Conservation (phyloP, 2,797 vertebrate species). For the Bovichtus variegatus region DNA sequence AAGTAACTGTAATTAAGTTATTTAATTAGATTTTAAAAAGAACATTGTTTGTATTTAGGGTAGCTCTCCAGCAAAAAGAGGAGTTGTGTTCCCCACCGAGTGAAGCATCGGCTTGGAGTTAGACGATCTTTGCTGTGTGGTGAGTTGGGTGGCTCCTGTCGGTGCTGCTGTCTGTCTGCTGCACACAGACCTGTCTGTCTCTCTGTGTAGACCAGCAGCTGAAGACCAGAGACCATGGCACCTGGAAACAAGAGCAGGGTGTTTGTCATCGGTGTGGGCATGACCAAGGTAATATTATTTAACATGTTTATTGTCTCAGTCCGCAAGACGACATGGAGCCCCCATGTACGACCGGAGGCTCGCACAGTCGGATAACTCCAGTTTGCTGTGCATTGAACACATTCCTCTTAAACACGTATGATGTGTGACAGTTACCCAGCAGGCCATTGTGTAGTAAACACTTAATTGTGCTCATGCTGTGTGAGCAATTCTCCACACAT, state of each 20-base stretch:
- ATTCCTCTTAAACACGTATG: background rate
- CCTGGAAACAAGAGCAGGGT: slow-evolving; percentile 81
- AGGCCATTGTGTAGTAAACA: background rate
- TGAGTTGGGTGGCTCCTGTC: too few relatives aligned
- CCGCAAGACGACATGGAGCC: background rate
- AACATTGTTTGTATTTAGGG: background rate
- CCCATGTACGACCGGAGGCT: slow-evolving; percentile 4
- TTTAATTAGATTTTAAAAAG: background rate
- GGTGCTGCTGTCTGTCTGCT: background rate
- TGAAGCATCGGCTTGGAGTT: fast-evolving
- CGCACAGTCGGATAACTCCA: slow-evolving; percentile 31
- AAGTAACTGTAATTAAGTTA: background rate
- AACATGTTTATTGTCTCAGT: background rate
- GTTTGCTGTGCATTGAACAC: background rate
- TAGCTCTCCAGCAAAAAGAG: background rate
- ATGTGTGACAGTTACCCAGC: background rate
- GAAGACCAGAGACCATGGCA: slow-evolving; percentile 59
- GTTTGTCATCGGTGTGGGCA: slow-evolving; percentile 95
- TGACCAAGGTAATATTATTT: slow-evolving; percentile 92
- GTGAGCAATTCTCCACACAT: too few relatives aligned
- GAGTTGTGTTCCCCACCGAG: background rate
- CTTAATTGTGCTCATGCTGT: background rate
- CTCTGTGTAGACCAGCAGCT: background rate
- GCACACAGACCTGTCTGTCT: background rate
- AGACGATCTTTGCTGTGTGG: slow-evolving; percentile 45